phyloP scores from a whole-genome alignment of 64 coral and sea anemone species.

The Montipora foliosa region DNA sequence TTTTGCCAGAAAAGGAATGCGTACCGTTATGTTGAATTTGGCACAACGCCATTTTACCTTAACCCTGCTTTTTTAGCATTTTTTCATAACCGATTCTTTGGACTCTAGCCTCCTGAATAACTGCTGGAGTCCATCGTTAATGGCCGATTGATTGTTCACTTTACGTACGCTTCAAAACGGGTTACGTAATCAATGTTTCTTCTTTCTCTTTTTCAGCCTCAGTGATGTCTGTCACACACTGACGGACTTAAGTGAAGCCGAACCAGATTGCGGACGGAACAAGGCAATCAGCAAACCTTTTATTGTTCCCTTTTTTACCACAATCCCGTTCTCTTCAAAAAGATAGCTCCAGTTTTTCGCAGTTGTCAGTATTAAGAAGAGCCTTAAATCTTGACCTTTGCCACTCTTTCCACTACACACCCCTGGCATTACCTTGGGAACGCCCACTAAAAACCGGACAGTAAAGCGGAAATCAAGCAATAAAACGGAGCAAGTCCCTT shows the following conservation, averaged over 20 bases:
- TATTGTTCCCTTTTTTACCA: neutral
- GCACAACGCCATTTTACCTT: neutral
- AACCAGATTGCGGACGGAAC: no score
- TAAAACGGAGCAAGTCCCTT: conserved; percentile 13
- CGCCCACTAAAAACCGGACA: neutral
- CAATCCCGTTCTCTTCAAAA: neutral
- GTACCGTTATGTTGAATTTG: neutral
- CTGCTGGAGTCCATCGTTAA: neutral
- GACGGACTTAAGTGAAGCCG: no score
- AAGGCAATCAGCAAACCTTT: neutral
- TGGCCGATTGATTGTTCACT: neutral
- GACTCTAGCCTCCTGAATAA: no score
- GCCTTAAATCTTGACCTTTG: neutral
- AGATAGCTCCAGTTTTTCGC: neutral
- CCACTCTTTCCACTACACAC: neutral
- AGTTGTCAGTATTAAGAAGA: neutral
- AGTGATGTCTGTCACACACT: no score
- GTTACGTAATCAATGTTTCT: neutral
- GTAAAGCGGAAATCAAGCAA: neutral
- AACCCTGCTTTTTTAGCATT: neutral
- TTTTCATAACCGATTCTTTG: neutral
- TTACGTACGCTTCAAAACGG: neutral
- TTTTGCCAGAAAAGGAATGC: neutral
- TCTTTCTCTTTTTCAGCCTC: no score
- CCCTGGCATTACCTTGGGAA: neutral